Evolutionary conservation across 2,797 vertebrate species (phyloP).

Genomic region (Rhodeus uyekii): DNA sequence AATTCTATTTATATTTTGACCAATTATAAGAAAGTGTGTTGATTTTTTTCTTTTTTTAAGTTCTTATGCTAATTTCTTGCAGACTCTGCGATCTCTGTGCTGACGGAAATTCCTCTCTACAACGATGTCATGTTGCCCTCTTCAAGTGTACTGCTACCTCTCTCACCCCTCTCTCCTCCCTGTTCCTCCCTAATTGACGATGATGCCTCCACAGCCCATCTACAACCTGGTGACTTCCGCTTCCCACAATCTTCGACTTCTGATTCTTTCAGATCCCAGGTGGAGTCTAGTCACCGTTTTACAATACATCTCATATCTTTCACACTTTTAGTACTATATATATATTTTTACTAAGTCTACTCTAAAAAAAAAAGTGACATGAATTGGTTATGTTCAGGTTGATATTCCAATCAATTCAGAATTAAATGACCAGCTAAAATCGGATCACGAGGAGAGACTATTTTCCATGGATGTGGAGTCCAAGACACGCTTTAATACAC

Average conservation of each 20-base stretch:
- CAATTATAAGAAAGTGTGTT: neutral
- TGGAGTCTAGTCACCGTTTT: conserved; percentile 76
- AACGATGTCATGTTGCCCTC: conserved; percentile 97
- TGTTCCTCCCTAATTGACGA: conserved; percentile 75
- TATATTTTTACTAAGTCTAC: neutral
- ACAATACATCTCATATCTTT: conserved; percentile 47
- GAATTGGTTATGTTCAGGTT: conserved; percentile 72
- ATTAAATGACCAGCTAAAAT: conserved; percentile 88
- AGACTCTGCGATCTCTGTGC: conserved; percentile 85
- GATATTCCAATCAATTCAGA: conserved; percentile 83
- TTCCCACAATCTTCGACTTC: conserved; percentile 78
- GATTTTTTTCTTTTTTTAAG: neutral
- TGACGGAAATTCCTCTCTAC: conserved; percentile 90
- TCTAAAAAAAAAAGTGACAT: neutral
- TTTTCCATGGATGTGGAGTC: conserved; percentile 93
- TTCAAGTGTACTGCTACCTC: conserved; percentile 82
- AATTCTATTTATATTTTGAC: neutral
- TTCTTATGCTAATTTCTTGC: conserved; percentile 51
- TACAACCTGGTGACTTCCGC: conserved; percentile 77
- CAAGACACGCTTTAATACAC: conserved; percentile 86
- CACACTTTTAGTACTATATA: neutral
- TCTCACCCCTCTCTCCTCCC: conserved; percentile 84
- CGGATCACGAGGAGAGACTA: conserved; percentile 91
- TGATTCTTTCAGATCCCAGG: conserved; percentile 73
- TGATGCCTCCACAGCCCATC: conserved; percentile 78